These are phyloP conservation scores for Drosophila seguyi DNA, from an alignment of 1,140 invertebrate genomes.

Conservation along the genomic window DNA sequence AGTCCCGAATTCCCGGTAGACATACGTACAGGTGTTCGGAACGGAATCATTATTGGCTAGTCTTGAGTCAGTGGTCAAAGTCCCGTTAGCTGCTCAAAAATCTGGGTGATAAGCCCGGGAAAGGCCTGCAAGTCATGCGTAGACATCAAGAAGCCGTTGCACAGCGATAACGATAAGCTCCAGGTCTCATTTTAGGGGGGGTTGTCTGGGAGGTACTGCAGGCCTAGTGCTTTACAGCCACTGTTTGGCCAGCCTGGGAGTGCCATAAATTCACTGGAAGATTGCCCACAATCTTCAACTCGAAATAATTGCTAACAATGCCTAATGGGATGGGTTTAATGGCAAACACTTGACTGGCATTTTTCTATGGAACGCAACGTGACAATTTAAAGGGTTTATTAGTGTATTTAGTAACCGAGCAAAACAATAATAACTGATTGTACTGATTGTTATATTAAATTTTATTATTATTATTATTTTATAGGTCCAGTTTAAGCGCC, in stretches of 20 bases:
- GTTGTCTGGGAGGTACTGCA: conserved; percentile 1
- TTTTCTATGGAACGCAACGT: conserved; percentile 4
- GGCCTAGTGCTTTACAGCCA: conserved; percentile 11
- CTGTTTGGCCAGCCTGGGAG: conserved; percentile 3
- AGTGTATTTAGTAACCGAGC: background rate
- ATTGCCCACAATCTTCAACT: conserved; percentile 3
- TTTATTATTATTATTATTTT: background rate
- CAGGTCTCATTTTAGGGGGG: no score
- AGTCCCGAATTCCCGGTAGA: background rate
- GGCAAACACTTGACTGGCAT: background rate
- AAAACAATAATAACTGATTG: background rate
- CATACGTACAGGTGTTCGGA: conserved; percentile 2
- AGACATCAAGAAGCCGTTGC: conserved; percentile 34
- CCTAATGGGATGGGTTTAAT: background rate
- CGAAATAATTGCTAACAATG: conserved; percentile 4
- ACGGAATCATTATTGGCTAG: conserved; percentile 1
- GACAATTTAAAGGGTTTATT: conserved; percentile 5
- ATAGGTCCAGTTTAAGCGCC: background rate
- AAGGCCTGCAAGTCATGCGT: conserved; percentile 27
- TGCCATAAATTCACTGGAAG: background rate
- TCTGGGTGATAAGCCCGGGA: conserved; percentile 13
- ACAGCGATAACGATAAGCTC: conserved; percentile 31
- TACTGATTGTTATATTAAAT: background rate
- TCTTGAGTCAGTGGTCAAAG: conserved; percentile 42
- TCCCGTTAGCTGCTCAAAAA: conserved; percentile 6